phyloP scores from a whole-genome alignment of 2,113 vertebrate genomes.

The Gavialis gangeticus region DNA sequence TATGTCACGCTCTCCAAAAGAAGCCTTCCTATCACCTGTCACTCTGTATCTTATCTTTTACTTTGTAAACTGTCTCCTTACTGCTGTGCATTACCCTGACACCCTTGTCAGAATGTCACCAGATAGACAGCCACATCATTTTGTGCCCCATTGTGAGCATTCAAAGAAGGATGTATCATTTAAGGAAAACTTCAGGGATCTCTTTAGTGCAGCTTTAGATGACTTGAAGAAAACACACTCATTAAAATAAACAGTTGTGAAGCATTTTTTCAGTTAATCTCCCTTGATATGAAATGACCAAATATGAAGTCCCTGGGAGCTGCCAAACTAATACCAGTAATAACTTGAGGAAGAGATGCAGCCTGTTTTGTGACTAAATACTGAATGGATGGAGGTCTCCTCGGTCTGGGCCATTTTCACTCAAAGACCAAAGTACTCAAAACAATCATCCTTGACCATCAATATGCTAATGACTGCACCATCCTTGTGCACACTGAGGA shows the following conservation, averaged over 20 bases:
- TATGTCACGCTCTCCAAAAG: conserved; percentile 61
- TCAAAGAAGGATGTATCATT: background rate
- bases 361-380: background rate
- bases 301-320: background rate
- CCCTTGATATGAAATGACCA: background rate
- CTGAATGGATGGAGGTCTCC: too few relatives aligned
- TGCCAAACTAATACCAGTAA: background rate
- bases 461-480: too few relatives aligned
- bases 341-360: background rate
- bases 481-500: too few relatives aligned
- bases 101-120: background rate
- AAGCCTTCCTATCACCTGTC: conserved; percentile 43
- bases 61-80: conserved; percentile 48
- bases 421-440: too few relatives aligned
- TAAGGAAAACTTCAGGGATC: background rate
- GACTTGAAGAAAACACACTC: background rate
- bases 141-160: background rate
- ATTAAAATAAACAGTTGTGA: background rate
- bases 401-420: too few relatives aligned
- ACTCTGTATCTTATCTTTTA: background rate
- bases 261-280: background rate
- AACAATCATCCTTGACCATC: too few relatives aligned
- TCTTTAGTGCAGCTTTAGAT: background rate
- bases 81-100: background rate
- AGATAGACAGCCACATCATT: background rate